Evolutionary conservation across 2,888 invertebrate genomes (phyloP).

Genomic region (Cordilura impudica): DNA sequence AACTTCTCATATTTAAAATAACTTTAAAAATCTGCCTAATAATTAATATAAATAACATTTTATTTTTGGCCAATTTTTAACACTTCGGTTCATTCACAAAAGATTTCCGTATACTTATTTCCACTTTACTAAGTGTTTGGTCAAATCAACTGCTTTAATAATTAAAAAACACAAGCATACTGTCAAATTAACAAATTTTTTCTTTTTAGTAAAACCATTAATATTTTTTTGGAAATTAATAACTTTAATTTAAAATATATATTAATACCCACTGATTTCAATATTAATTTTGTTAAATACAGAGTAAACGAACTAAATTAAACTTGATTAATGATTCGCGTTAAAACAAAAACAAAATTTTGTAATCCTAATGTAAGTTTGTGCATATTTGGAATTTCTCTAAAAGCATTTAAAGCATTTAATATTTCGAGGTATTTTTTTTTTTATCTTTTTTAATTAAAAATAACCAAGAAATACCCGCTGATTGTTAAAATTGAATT

Average conservation of each 20-base stretch:
- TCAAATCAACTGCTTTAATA: too few species aligned
- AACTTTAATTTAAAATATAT: neutral
- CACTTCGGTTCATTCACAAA: too few species aligned
- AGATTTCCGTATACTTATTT: too few species aligned
- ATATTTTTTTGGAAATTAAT: neutral
- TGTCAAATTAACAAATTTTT: too few species aligned
- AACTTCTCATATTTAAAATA: too few species aligned
- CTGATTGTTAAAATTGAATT: neutral
- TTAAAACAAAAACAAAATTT: constrained; percentile 11
- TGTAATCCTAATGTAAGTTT: constrained; percentile 17
- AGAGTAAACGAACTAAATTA: constrained; percentile 23
- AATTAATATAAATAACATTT: too few species aligned
- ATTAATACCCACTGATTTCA: constrained; percentile 3
- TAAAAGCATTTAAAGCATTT: neutral
- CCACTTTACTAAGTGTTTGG: too few species aligned
- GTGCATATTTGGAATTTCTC: neutral
- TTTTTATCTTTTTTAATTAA: neutral
- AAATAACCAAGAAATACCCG: neutral
- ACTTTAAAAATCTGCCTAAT: too few species aligned
- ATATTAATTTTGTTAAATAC: constrained; percentile 18
- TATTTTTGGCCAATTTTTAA: too few species aligned
- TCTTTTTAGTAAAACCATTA: neutral
- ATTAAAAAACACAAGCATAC: too few species aligned
- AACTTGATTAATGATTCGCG: constrained; percentile 51
- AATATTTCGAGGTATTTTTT: neutral